Evolutionary conservation across 2,797 vertebrate species (phyloP).

Genomic region (Microchirus variegatus): DNA sequence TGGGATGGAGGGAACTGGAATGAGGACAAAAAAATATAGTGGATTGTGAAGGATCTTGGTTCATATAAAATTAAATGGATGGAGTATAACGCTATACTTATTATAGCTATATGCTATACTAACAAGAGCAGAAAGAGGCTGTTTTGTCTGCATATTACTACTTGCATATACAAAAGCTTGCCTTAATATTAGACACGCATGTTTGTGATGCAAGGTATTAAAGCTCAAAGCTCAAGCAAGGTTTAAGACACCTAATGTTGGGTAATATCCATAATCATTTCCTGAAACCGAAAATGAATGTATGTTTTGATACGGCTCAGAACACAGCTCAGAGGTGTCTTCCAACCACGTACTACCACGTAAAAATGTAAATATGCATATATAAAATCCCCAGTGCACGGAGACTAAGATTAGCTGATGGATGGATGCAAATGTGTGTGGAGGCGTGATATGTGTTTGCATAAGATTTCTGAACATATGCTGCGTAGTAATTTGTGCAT

Average conservation of each 20-base stretch:
- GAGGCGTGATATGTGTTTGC: not conserved
- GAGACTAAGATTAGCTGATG: slow-evolving; percentile 7
- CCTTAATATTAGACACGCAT: slow-evolving; percentile 3
- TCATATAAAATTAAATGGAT: not conserved
- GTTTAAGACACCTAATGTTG: slow-evolving; percentile 13
- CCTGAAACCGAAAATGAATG: slow-evolving; percentile 21
- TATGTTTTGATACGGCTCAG: slow-evolving; percentile 20
- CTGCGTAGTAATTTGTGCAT: not conserved
- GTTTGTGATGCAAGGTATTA: slow-evolving; percentile 28
- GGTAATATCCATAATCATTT: slow-evolving; percentile 24
- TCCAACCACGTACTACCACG: slow-evolving; percentile 1
- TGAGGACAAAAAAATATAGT: not conserved
- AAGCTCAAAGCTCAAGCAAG: not conserved
- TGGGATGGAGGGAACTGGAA: not conserved
- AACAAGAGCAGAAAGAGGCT: no score
- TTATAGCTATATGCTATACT: no score
- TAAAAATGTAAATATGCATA: slow-evolving; percentile 20
- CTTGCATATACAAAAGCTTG: not conserved
- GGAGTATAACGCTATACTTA: not conserved
- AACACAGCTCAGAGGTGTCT: slow-evolving; percentile 19
- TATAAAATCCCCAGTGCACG: slow-evolving; percentile 25
- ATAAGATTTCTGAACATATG: not conserved
- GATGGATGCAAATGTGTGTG: slow-evolving; percentile 7
- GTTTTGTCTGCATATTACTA: slow-evolving; percentile 6
- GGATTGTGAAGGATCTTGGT: slow-evolving; percentile 10